These are phyloP conservation scores for Peromyscus nudipes DNA, from an alignment of 2,797 vertebrate species.

Conservation along the genomic window DNA sequence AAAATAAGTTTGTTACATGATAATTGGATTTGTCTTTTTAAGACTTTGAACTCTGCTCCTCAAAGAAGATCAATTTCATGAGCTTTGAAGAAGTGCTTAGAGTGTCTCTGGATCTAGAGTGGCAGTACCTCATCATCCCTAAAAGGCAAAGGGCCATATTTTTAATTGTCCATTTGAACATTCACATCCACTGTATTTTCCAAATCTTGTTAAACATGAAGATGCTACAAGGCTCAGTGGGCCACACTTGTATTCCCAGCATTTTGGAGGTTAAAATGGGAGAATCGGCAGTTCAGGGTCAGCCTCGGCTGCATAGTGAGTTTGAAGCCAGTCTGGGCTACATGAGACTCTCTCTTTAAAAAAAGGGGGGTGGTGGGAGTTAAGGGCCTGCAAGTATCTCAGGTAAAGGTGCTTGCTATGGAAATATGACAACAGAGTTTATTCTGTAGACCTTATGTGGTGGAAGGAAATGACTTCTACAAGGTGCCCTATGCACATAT, in stretches of 20 bases:
- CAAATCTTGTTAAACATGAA: slow-evolving; percentile 15
- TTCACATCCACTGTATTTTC: neutral
- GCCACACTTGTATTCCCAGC: neutral
- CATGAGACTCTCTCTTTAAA: neutral
- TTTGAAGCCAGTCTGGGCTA: neutral
- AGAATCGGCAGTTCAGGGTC: neutral
- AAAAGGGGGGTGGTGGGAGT: neutral
- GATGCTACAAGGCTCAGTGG: neutral
- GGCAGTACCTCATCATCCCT: neutral
- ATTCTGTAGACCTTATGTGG: neutral
- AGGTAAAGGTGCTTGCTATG: neutral
- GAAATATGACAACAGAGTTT: neutral
- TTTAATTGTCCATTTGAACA: slow-evolving; percentile 44
- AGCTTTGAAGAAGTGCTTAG: slow-evolving; percentile 15
- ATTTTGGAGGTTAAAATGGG: neutral
- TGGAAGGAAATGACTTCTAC: neutral
- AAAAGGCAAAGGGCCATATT: slow-evolving; percentile 20
- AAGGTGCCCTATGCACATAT: neutral
- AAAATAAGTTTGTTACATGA: neutral
- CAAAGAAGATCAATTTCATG: neutral
- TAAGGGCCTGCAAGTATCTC: neutral
- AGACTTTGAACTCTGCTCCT: neutral
- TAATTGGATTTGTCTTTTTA: neutral
- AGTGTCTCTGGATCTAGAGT: neutral
- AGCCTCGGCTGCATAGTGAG: neutral